Percentiles rank a stretch among this genome's conserved stretches.
Evolutionary conservation across 2,888 invertebrate genomes (phyloP).

Genomic region (Rhabditoides inermis): DNA sequence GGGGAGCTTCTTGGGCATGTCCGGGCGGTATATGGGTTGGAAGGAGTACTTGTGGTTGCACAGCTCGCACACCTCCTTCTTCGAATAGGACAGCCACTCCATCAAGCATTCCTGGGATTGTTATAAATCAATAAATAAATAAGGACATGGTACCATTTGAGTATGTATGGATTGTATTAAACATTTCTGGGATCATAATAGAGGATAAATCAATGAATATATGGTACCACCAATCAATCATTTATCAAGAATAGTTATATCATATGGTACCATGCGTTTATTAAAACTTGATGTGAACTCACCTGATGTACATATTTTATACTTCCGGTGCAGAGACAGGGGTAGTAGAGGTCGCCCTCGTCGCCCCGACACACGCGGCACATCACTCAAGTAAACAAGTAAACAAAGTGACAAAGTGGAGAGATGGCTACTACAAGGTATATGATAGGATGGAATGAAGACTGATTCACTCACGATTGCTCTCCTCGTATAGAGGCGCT

Average conservation of each 20-base stretch:
- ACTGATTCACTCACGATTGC: too few species aligned
- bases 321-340: constrained; percentile 95
- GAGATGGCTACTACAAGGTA: too few species aligned
- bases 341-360: constrained; percentile 90
- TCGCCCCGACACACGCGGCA: constrained; percentile 96
- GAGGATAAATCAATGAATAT: too few species aligned
- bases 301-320: constrained; percentile 99
- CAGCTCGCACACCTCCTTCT: constrained; percentile 88
- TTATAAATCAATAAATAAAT: background rate
- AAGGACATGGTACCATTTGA: constrained; percentile 48
- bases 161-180: too few species aligned
- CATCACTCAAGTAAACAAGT: constrained; percentile 68
- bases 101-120: constrained; percentile 68
- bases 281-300: too few species aligned
- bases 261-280: too few species aligned
- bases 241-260: too few species aligned
- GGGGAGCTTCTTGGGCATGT: constrained; percentile 95
- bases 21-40: constrained; percentile 97
- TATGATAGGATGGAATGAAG: too few species aligned
- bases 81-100: constrained; percentile 99
- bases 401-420: too few species aligned
- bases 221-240: too few species aligned
- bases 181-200: too few species aligned
- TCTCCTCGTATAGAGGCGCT: too few species aligned
- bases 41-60: constrained; percentile 79